Evolutionary conservation across 2,888 invertebrate species (phyloP), one percentile per base, ranked within the genome.

Genomic region (Prosopocoilus inquinatus): DNA sequence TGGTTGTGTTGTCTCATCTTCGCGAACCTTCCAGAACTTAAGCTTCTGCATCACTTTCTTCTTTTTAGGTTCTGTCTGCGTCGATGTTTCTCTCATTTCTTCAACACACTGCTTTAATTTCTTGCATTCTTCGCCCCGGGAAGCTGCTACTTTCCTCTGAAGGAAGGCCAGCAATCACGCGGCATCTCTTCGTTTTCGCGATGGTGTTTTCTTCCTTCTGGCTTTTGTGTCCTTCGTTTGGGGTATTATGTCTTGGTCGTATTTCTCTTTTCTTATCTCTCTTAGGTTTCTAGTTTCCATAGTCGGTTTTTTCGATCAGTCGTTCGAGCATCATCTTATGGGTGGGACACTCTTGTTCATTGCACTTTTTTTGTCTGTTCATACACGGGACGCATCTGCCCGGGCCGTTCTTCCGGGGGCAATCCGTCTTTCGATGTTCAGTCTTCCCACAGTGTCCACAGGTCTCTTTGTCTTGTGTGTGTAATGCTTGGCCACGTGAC

Each of bases 261-360:
- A 3, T 36, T 36, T 5, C 12, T 36, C 38, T 36, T 4, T 36
- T 36, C 38, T 36, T 12, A 3, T 11, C 5, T 5, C n/a, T 36
- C 3, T n/a, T n/a, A 3, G 20, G 20, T 20, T 4, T 1, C 16
- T 32, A 38, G 1, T 34, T 36, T 8, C 41, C 53, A 53, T 53
- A 48, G n/a, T 53, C 53, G 3, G 48, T 53, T 28, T 11, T 50
- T 35, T 55, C 28, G 3, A 55, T 50, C 1, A 50, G 15, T 9
- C 55, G 3, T n/a, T 55, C 55, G 3, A 55, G 1, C 3, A 55
- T 1, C 38, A 50, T 35, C 12, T 55, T 50, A n/a, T 50, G 46
- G 0, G 50, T 50, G 1, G 28, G 36, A 16, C 50, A 55, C 1
- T 33, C 38, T 2, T 13, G 7, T 3, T 4, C 2, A 1, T 4